A percentile compares a stretch with the other conserved stretches of the same genome.
Evolutionary conservation across 30 jellyfish, hydroid and myxozoan species (phyloP).

Genomic region (Clytia hemisphaerica): DNA sequence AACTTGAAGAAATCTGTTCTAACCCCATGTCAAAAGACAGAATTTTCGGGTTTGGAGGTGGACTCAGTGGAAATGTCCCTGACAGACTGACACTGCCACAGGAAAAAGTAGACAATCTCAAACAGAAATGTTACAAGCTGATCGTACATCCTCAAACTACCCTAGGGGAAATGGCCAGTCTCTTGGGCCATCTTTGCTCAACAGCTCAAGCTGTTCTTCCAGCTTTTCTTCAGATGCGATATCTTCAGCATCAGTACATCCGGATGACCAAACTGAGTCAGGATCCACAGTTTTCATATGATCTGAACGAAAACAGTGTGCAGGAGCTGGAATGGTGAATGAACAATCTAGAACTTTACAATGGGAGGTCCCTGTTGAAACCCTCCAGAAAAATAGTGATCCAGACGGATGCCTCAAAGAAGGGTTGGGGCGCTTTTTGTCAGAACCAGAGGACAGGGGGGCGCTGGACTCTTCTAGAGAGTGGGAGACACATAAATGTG

Average conservation of each 20-base stretch:
- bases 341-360: conserved; percentile 12
- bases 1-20: conserved; percentile 16
- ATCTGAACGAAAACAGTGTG: neutral
- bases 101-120: conserved; percentile 13
- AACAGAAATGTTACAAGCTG: conserved; percentile 8
- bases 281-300: neutral
- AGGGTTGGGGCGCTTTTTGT: conserved; percentile 50
- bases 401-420: conserved; percentile 40
- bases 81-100: conserved; percentile 23
- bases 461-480: conserved; percentile 21
- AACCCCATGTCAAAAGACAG: conserved; percentile 23
- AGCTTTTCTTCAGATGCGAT: conserved; percentile 12
- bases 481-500: conserved; percentile 10
- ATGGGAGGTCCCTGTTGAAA: conserved; percentile 18
- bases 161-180: conserved; percentile 14
- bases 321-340: conserved; percentile 24
- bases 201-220: conserved; percentile 37
- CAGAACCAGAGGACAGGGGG: conserved; percentile 6
- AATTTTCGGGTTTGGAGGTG: conserved; percentile 32
- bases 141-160: neutral
- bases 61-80: conserved; percentile 23
- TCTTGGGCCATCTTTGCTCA: conserved; percentile 32
- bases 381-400: neutral
- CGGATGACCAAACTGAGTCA: neutral
- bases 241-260: conserved; percentile 22